These are phyloP conservation scores for Gavialis gangeticus DNA, from an alignment of 2,113 vertebrate genomes.

Conservation along the genomic window DNA sequence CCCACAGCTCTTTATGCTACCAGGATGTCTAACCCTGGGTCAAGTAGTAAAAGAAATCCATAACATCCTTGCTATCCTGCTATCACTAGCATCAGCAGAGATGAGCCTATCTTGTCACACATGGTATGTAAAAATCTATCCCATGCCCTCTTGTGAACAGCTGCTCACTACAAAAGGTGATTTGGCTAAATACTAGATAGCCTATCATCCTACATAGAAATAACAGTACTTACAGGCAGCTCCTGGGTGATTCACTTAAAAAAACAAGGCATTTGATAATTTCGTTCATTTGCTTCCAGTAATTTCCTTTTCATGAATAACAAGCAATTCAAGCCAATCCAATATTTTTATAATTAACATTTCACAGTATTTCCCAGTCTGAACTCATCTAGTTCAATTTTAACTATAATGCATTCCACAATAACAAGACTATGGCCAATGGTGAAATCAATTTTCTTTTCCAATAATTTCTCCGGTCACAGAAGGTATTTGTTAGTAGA, in stretches of 20 bases:
- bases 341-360: constrained; percentile 11
- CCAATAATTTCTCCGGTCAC: not conserved
- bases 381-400: not conserved
- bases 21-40: accelerated
- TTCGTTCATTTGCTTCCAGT: not conserved
- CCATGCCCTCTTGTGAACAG: not conserved
- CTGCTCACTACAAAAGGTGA: not conserved
- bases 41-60: not conserved
- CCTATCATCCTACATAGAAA: not conserved
- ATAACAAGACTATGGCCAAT: not conserved
- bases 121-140: not conserved
- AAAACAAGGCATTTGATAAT: not conserved
- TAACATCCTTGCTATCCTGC: not conserved
- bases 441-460: not conserved
- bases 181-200: not conserved
- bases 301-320: not conserved
- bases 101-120: not conserved
- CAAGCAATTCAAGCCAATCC: not conserved
- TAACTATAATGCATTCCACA: not conserved
- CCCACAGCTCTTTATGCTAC: not conserved
- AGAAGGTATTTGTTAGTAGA: not conserved
- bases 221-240: not conserved
- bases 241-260: not conserved
- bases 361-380: not conserved
- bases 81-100: not conserved